These are phyloP conservation scores for Chymomyza fuscimana DNA, from an alignment of 2,888 invertebrate genomes.

Conservation along the genomic window DNA sequence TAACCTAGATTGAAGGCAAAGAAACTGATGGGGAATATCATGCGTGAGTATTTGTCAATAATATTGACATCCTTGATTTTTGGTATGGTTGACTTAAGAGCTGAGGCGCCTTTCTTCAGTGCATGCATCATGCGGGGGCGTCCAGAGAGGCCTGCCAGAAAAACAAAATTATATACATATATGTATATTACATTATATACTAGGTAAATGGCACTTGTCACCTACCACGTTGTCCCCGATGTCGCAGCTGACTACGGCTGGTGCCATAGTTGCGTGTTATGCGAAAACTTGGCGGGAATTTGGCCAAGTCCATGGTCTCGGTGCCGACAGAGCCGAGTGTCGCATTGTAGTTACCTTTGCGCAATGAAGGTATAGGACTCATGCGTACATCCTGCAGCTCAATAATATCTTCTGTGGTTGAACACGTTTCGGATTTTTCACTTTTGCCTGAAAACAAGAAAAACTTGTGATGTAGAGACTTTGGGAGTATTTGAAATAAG, in stretches of 20 bases:
- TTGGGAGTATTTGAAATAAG: too few relatives aligned
- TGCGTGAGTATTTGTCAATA: conserved; percentile 97
- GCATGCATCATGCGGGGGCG: conserved; percentile 88
- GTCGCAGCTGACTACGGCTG: conserved; percentile 83
- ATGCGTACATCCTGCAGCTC: conserved; percentile 92
- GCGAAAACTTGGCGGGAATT: conserved; percentile 88
- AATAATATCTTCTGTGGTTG: conserved; percentile 87
- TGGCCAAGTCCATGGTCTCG: conserved; percentile 82
- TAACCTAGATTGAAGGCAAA: conserved; percentile 96
- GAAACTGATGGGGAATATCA: conserved; percentile 97
- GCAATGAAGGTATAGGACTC: conserved; percentile 90
- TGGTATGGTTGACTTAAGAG: conserved; percentile 93
- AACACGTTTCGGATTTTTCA: conserved; percentile 79
- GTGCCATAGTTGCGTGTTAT: conserved; percentile 84
- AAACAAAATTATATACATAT: not conserved
- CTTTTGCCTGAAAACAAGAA: conserved; percentile 63
- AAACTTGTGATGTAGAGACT: not conserved
- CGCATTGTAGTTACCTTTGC: conserved; percentile 85
- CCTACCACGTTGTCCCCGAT: conserved; percentile 81
- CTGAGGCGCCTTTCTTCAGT: conserved; percentile 90
- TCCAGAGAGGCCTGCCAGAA: conserved; percentile 52
- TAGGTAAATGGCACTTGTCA: not conserved
- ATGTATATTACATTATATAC: not conserved
- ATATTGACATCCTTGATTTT: conserved; percentile 98
- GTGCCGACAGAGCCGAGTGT: conserved; percentile 82